Conservation (phyloP, 2,113 vertebrate genomes). For the Tragelaphus buxtoni region DNA sequence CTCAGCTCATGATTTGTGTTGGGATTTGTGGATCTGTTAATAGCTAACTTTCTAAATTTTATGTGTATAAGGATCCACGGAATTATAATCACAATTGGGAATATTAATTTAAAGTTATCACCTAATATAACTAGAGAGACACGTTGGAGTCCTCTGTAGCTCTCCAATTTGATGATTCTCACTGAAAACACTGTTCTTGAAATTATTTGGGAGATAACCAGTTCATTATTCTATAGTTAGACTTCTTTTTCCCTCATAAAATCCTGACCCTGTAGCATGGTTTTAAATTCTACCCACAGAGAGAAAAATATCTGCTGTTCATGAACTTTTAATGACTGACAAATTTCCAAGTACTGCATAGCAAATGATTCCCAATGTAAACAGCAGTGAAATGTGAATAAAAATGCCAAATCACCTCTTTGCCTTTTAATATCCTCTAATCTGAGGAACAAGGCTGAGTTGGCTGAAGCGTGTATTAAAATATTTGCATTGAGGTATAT, state of each 20-base stretch:
- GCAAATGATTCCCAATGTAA: neutral
- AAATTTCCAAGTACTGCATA: neutral
- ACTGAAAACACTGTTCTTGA: neutral
- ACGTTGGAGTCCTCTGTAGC: neutral
- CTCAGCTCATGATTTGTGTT: neutral
- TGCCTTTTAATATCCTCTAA: neutral
- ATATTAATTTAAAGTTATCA: neutral
- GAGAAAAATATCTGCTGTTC: neutral
- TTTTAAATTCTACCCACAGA: constrained; percentile 10
- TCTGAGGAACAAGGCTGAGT: neutral
- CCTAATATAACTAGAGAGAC: neutral
- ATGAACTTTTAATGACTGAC: constrained; percentile 12
- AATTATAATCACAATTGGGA: neutral
- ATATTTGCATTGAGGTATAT: neutral
- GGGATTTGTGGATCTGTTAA: neutral
- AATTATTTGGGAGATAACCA: neutral
- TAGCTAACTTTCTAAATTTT: neutral
- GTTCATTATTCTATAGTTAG: neutral
- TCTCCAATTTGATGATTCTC: neutral
- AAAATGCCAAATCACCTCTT: neutral
- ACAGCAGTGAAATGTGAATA: constrained; percentile 10
- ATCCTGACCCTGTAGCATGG: neutral
- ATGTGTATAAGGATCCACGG: neutral
- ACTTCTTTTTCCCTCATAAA: neutral
- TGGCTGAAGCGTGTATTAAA: neutral